A percentile compares a stretch with the other conserved stretches of the same genome.
These are phyloP conservation scores for Thalassaphorura encarpata DNA, from an alignment of 1,140 invertebrate species.

Conservation along the genomic window DNA sequence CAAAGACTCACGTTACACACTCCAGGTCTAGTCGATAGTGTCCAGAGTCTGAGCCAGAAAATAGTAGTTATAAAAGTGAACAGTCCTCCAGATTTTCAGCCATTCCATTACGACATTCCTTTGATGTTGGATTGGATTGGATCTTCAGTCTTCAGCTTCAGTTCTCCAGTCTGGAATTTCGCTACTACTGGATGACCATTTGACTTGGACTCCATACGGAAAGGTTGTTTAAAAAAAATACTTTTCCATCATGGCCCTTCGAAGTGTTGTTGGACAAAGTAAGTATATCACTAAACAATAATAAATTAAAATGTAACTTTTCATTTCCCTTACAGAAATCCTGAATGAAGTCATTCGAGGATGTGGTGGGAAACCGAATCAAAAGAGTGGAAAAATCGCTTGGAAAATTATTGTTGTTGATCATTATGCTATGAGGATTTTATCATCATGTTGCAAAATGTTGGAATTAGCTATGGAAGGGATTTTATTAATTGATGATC, in stretches of 20 bases:
- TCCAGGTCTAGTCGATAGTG: too few relatives aligned
- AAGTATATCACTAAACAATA: not conserved
- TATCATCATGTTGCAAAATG: slow-evolving; percentile 29
- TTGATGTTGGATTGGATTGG: too few relatives aligned
- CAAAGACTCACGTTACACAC: too few relatives aligned
- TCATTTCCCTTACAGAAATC: slow-evolving; percentile 6
- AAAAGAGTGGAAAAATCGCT: not conserved
- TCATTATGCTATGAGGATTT: slow-evolving; percentile 16
- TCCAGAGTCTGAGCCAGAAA: too few relatives aligned
- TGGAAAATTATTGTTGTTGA: slow-evolving; percentile 26
- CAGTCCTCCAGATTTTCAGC: too few relatives aligned
- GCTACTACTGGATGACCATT: too few relatives aligned
- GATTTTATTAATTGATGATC: slow-evolving; percentile 23
- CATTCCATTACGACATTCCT: too few relatives aligned
- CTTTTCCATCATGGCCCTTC: slow-evolving; percentile 12
- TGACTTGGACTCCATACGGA: too few relatives aligned
- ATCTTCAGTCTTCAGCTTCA: too few relatives aligned
- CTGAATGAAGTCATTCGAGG: slow-evolving; percentile 14
- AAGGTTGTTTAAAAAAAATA: too few relatives aligned
- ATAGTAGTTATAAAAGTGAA: too few relatives aligned
- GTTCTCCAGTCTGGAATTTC: too few relatives aligned
- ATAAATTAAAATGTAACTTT: not conserved
- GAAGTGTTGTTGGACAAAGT: slow-evolving; percentile 10
- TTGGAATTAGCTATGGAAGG: slow-evolving; percentile 26
- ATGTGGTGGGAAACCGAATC: not conserved